Evolutionary conservation across 2,797 vertebrate species (phyloP).

Genomic region (Dicrostonyx torquatus): DNA sequence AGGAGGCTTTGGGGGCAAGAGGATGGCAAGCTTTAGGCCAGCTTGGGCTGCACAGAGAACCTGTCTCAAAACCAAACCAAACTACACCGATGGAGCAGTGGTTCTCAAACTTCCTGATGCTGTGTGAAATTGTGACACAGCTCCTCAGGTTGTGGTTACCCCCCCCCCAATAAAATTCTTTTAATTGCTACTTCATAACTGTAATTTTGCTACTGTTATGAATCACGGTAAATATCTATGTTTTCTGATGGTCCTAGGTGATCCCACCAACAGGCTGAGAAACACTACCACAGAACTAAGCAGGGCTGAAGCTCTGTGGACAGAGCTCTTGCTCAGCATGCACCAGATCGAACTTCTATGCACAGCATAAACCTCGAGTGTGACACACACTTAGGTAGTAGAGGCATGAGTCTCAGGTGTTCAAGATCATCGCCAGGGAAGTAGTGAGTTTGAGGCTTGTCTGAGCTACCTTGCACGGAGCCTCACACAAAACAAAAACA

Average conservation of each 20-base stretch:
- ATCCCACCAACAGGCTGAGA: background rate
- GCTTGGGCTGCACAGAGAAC: background rate
- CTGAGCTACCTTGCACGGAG: background rate
- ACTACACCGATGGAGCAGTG: background rate
- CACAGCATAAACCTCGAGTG: background rate
- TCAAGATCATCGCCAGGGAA: background rate
- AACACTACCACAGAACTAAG: background rate
- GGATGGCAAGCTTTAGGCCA: background rate
- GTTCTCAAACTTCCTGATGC: background rate
- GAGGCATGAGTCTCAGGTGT: background rate
- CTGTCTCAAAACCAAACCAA: background rate
- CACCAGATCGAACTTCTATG: background rate
- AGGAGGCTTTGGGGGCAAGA: background rate
- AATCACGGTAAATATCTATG: background rate
- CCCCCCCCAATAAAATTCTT: background rate
- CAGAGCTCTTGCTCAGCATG: background rate
- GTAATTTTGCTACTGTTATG: background rate
- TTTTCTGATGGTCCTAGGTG: background rate
- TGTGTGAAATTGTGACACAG: background rate
- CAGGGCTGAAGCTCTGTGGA: background rate
- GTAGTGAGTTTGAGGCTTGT: background rate
- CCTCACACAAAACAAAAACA: background rate
- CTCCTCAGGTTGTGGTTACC: background rate
- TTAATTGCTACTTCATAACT: background rate
- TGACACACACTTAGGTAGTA: background rate